phyloP scores from a whole-genome alignment of 2,113 vertebrate genomes.

The Pipa parva region DNA sequence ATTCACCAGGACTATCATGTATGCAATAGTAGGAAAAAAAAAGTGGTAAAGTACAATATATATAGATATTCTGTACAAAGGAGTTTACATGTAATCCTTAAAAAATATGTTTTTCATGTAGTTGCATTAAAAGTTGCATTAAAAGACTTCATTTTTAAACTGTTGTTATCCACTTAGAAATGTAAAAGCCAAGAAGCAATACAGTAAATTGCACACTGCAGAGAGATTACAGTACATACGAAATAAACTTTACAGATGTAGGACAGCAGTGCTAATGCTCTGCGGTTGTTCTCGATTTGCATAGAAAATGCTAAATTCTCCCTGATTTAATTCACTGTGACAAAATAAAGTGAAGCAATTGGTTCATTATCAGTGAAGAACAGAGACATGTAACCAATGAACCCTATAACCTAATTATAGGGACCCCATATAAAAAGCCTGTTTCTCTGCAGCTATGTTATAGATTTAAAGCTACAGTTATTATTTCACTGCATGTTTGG shows the following conservation, averaged over 20 bases:
- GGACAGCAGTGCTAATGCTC: slow-evolving; percentile 7
- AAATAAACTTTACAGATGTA: slow-evolving; percentile 1
- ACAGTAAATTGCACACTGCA: background rate
- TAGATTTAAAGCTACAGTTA: no score
- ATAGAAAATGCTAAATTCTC: slow-evolving; percentile 32
- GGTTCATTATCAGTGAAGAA: slow-evolving; percentile 37
- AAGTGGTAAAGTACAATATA: no score
- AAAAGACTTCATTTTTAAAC: slow-evolving; percentile 13
- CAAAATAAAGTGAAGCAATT: slow-evolving; percentile 27
- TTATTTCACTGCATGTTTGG: no score
- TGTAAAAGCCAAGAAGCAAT: slow-evolving; percentile 22
- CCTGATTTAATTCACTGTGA: slow-evolving; percentile 35
- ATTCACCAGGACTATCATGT: no score
- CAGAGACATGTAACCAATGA: slow-evolving; percentile 29
- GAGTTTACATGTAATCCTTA: no score
- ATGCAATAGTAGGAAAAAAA: no score
- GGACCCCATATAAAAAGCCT: background rate
- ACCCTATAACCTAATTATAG: slow-evolving; percentile 26
- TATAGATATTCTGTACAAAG: no score
- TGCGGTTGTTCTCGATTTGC: slow-evolving; percentile 28
- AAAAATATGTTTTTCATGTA: no score
- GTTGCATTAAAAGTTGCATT: no score
- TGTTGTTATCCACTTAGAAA: slow-evolving; percentile 16
- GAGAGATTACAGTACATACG: slow-evolving; percentile 8
- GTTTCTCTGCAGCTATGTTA: no score